Base-by-base conservation (phyloP, 64 coral and sea anemone species). In the Montipora efflorescens region DNA sequence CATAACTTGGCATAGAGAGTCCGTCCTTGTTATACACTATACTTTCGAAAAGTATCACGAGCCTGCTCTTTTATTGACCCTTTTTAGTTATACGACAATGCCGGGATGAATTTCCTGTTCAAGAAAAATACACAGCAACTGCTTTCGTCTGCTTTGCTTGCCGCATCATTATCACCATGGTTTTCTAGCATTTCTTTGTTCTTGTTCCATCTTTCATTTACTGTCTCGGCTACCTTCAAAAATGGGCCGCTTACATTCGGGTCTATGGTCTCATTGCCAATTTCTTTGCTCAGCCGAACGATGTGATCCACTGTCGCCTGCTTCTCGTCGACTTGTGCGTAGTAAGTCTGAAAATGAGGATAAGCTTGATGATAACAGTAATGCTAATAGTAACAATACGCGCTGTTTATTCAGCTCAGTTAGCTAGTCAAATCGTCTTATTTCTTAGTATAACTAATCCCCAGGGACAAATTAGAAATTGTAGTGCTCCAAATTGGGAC, bases 311-410 rank as follows among this genome's bases (percentile, higher is more conserved):
- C 89, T 4, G 85, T 90, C 7, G 79, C n/a, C 72, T 94, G 70
- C 20, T 94, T 95, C 6, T 95, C 88, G 5, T 90, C 59, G 21
- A 91, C 75, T 51, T 98, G 93, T 8, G 82, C 96, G 48, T 79
- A 92, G 48, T 88, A 90, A 18, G 83, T 79, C 96, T 98, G 72
- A 36, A 87, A 51, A 47, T 90, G 9, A 49, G 74, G 18, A 10
- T 46, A 15, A 9, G 15, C 57, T 13, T 9, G 0, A 7, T 9
- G 7, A 18, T 18, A 79, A 52, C n/a, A 3, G 44, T 48, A 8
- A 47, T 8, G 53, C 7, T 11, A 57, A 57, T 57, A 57, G 53
- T 57, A 8, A 57, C 53, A 57, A 8, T 11, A 11, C 53, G 53
- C 53, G 53, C 53, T 6, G 53, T 6, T 57, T 57, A 57, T 8